These are phyloP conservation scores for Standfussiana lucernea DNA, from an alignment of 2,888 invertebrate species.

Conservation along the genomic window DNA sequence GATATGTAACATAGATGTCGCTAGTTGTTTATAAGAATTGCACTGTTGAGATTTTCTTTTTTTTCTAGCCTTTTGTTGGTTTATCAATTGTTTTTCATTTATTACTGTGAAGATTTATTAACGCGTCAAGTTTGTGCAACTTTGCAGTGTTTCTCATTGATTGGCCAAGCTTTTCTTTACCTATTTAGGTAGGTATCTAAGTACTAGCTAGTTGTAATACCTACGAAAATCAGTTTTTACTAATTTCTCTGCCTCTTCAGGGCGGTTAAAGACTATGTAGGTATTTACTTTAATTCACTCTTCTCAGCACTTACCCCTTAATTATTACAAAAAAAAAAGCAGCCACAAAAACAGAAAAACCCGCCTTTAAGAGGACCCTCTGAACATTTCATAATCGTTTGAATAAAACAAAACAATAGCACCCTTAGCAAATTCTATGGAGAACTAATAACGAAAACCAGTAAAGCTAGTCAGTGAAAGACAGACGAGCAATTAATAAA, in stretches of 20 bases:
- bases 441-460: slow-evolving; percentile 30
- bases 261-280: neutral
- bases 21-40: slow-evolving; percentile 16
- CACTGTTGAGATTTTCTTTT: neutral
- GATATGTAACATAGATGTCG: slow-evolving; percentile 44
- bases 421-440: neutral
- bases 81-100: neutral
- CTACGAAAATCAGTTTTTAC: neutral
- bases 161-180: neutral
- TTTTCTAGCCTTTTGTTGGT: neutral
- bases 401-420: slow-evolving; percentile 7
- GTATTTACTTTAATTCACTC: neutral
- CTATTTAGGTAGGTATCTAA: neutral
- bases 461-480: slow-evolving; percentile 37
- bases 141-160: neutral
- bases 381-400: neutral
- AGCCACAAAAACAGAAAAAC: neutral
- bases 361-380: neutral
- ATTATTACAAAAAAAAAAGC: neutral
- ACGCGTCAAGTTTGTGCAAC: neutral
- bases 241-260: neutral
- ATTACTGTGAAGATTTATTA: neutral
- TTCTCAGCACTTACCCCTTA: no score
- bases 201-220: neutral
- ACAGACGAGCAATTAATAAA: slow-evolving; percentile 56